phyloP scores from a whole-genome alignment of 2,113 vertebrate species.

The Gallinago jamesoni region DNA sequence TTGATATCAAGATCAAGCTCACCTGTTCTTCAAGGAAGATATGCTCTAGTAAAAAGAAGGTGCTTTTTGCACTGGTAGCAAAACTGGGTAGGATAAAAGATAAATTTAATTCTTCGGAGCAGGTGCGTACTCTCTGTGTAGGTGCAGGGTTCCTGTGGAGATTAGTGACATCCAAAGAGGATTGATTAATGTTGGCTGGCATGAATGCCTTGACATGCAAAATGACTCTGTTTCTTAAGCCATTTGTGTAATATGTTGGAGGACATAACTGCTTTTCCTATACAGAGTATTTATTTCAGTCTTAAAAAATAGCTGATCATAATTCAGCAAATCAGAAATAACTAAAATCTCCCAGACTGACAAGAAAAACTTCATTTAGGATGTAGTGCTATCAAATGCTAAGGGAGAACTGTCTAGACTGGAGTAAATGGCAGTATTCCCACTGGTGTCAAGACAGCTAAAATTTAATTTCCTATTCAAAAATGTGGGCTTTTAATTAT shows the following conservation, averaged over 20 bases:
- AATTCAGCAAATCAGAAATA: not conserved
- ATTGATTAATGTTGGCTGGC: not conserved
- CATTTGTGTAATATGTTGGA: not conserved
- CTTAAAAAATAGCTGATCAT: not conserved
- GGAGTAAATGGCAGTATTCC: not conserved
- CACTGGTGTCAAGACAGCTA: not conserved
- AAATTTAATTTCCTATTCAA: not conserved
- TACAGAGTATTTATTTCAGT: not conserved
- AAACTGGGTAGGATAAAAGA: not conserved
- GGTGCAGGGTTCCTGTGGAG: not conserved
- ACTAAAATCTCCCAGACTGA: not conserved
- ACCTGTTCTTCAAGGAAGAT: not conserved
- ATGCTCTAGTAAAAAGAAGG: not conserved
- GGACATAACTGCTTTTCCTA: not conserved
- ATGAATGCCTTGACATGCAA: not conserved
- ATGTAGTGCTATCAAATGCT: not conserved
- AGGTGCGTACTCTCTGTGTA: not conserved
- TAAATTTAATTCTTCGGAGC: not conserved
- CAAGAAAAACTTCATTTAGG: not conserved
- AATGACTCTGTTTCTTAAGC: not conserved
- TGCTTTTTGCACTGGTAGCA: not conserved
- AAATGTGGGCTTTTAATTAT: not conserved
- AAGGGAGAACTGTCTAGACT: not conserved
- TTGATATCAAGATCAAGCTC: not conserved
- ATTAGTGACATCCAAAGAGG: not conserved